A percentile compares a stretch with the other conserved stretches of the same genome.
These are phyloP conservation scores for Pristionchus pacificus DNA, from an alignment of 1,140 invertebrate genomes.

Conservation along the genomic window DNA sequence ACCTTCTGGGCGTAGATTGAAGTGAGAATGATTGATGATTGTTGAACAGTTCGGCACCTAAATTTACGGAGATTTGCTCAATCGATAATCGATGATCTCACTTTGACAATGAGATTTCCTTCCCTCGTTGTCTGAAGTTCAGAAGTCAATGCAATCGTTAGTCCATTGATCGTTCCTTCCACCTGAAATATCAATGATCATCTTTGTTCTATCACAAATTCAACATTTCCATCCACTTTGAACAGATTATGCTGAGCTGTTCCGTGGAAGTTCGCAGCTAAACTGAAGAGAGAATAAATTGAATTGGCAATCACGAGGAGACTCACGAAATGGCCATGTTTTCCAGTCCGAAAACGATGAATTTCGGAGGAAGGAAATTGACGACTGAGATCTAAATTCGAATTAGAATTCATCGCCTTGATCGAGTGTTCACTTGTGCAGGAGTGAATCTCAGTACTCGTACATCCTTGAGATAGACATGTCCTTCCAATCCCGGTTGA, in stretches of 20 bases:
- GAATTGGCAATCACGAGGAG: no score
- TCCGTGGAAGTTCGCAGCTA: neutral
- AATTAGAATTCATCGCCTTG: neutral
- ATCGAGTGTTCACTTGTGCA: constrained; percentile 21
- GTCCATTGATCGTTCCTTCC: constrained; percentile 40
- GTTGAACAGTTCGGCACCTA: constrained; percentile 51
- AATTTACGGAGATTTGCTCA: neutral
- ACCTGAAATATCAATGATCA: constrained; percentile 26
- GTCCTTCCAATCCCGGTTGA: constrained; percentile 46
- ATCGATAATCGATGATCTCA: neutral
- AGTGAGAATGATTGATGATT: constrained; percentile 45
- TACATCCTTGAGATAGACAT: constrained; percentile 45
- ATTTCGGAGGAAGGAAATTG: constrained; percentile 45
- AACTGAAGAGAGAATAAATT: no score
- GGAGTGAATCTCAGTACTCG: constrained; percentile 46
- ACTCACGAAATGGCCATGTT: constrained; percentile 51
- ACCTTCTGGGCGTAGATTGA: constrained; percentile 50
- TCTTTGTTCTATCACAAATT: neutral
- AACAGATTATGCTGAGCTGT: neutral
- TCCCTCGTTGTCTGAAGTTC: constrained; percentile 40
- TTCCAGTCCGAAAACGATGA: constrained; percentile 45
- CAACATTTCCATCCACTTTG: constrained; percentile 9
- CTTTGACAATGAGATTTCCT: constrained; percentile 46
- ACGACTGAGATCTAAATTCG: constrained; percentile 38
- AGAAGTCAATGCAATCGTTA: constrained; percentile 45